A percentile compares a stretch with the other conserved stretches of the same genome.
phyloP scores from a whole-genome alignment of 2,888 invertebrate species.

The Osmoderma eremita region DNA sequence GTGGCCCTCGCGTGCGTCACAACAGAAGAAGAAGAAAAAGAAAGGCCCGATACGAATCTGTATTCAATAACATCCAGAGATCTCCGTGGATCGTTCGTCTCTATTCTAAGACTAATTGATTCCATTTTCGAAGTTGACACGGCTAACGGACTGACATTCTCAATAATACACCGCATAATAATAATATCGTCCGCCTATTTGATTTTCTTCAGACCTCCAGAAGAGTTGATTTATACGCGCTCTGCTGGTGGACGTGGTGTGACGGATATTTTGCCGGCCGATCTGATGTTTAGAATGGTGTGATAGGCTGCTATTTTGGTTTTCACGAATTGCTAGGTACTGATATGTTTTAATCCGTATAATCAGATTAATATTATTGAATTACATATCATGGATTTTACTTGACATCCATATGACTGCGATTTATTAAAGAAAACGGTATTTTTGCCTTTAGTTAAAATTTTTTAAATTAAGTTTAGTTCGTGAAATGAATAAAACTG shows the following conservation, averaged over 20 bases:
- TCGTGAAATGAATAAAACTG: no score
- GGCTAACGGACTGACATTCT: conserved; percentile 32
- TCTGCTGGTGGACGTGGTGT: conserved; percentile 2
- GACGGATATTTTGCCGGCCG: not conserved
- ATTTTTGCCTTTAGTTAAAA: no score
- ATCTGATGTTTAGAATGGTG: not conserved
- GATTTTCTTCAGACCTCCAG: conserved; percentile 34
- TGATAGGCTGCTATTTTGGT: not conserved
- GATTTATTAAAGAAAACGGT: no score
- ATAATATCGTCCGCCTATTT: conserved; percentile 26
- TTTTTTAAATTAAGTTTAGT: no score
- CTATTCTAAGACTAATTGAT: conserved; percentile 56
- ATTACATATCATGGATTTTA: no score
- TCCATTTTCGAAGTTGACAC: conserved; percentile 57
- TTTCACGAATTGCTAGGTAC: no score
- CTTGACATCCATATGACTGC: no score
- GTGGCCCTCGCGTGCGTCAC: conserved; percentile 24
- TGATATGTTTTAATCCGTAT: no score
- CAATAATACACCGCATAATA: conserved; percentile 27
- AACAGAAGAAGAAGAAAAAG: conserved; percentile 3
- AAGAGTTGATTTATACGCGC: conserved; percentile 35
- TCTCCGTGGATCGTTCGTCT: conserved; percentile 35
- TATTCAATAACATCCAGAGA: conserved; percentile 54
- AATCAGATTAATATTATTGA: no score
- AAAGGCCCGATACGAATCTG: conserved; percentile 55